These are phyloP conservation scores for Lindbergichthys nudifrons DNA, from an alignment of 2,797 vertebrate genomes.

Conservation along the genomic window DNA sequence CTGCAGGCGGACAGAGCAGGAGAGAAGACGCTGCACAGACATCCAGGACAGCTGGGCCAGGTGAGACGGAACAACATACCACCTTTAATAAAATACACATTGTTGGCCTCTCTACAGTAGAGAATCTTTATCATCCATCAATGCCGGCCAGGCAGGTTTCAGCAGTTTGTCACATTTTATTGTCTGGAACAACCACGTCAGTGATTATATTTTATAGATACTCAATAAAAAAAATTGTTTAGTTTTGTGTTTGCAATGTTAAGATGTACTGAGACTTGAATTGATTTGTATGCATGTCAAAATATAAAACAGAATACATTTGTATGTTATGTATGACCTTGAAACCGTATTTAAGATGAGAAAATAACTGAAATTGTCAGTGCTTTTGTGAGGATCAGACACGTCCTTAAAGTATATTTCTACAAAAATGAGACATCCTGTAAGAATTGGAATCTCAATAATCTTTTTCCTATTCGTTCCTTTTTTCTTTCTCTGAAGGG, in stretches of 20 bases:
- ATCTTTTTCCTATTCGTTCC: neutral
- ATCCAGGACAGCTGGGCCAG: constrained; percentile 81
- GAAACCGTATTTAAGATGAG: neutral
- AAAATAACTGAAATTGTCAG: no score
- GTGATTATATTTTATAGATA: neutral
- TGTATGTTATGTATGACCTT: neutral
- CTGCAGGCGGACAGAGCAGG: constrained; percentile 83
- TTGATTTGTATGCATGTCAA: neutral
- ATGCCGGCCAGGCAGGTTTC: constrained; percentile 1
- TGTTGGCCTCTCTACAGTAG: neutral
- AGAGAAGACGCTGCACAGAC: constrained; percentile 82
- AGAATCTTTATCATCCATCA: constrained; percentile 1
- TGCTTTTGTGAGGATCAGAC: neutral
- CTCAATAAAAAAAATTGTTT: neutral
- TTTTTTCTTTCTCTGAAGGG: neutral
- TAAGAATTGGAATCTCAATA: neutral
- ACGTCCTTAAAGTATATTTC: no score
- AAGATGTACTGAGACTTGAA: neutral
- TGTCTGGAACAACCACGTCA: constrained; percentile 5
- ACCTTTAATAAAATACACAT: neutral
- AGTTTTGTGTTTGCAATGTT: neutral
- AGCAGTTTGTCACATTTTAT: constrained; percentile 9
- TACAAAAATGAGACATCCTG: no score
- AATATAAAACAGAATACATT: neutral
- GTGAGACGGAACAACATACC: constrained; percentile 73